These are phyloP conservation scores for Chloroceryle amazona DNA, from an alignment of 2,797 vertebrate genomes.

Conservation along the genomic window DNA sequence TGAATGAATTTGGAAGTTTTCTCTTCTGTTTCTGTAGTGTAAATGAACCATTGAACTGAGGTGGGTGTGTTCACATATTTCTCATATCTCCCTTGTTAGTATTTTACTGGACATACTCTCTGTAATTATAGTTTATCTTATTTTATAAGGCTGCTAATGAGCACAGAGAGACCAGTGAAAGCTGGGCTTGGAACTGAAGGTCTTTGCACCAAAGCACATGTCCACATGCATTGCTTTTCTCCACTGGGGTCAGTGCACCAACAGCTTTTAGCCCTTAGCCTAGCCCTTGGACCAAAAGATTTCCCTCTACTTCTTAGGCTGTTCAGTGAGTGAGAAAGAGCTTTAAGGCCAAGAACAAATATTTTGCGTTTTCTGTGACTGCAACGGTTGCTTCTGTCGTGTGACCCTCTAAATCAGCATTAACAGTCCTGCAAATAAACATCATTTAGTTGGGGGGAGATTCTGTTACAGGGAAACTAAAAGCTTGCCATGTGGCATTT, in stretches of 20 bases:
- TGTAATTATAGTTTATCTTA: background rate
- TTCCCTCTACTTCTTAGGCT: background rate
- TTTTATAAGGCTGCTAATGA: background rate
- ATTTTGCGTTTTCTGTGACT: background rate
- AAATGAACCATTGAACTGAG: background rate
- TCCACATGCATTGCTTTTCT: background rate
- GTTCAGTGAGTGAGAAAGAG: background rate
- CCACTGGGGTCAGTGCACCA: background rate
- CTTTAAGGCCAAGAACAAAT: background rate
- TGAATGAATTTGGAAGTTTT: background rate
- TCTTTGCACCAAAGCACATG: background rate
- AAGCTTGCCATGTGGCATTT: background rate
- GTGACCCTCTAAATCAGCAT: background rate
- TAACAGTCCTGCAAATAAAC: background rate
- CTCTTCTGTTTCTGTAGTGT: background rate
- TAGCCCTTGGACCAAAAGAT: background rate
- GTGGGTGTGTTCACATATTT: background rate
- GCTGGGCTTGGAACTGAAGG: background rate
- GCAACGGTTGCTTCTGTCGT: background rate
- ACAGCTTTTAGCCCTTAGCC: background rate
- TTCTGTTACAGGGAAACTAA: background rate
- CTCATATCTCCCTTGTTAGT: background rate
- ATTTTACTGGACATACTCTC: background rate
- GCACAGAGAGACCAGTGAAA: background rate
- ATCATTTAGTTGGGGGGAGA: background rate